These are phyloP conservation scores for Thermophis baileyi DNA, from an alignment of 2,113 vertebrate genomes.

Conservation along the genomic window DNA sequence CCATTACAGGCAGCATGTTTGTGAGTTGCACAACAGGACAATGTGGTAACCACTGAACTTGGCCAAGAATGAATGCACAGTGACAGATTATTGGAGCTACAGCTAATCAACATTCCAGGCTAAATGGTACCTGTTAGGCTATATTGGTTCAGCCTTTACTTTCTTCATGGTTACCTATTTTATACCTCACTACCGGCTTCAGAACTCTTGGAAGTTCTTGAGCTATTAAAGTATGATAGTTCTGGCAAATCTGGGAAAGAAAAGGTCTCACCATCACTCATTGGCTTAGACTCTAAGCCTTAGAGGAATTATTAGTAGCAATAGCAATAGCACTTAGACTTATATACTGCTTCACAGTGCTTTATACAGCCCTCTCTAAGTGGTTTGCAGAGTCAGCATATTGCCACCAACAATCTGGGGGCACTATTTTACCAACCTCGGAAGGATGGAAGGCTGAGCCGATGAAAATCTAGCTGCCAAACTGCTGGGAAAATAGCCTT, in stretches of 20 bases:
- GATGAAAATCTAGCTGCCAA: too few species aligned
- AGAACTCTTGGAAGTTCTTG: background rate
- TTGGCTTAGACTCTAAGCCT: too few species aligned
- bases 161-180: background rate
- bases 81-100: background rate
- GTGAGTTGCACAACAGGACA: background rate
- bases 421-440: too few species aligned
- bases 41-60: background rate
- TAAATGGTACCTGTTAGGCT: background rate
- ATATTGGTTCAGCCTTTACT: background rate
- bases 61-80: background rate
- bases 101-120: background rate
- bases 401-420: too few species aligned
- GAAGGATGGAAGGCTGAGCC: too few species aligned
- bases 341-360: too few species aligned
- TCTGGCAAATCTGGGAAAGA: background rate
- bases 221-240: background rate
- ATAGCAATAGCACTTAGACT: too few species aligned
- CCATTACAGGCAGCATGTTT: background rate
- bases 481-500: constrained; percentile 11
- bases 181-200: background rate
- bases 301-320: background rate
- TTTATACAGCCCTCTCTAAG: too few species aligned
- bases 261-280: background rate
- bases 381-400: too few species aligned